phyloP scores from a whole-genome alignment of 2,888 invertebrate genomes.

The Acrocyrtus sp. region DNA sequence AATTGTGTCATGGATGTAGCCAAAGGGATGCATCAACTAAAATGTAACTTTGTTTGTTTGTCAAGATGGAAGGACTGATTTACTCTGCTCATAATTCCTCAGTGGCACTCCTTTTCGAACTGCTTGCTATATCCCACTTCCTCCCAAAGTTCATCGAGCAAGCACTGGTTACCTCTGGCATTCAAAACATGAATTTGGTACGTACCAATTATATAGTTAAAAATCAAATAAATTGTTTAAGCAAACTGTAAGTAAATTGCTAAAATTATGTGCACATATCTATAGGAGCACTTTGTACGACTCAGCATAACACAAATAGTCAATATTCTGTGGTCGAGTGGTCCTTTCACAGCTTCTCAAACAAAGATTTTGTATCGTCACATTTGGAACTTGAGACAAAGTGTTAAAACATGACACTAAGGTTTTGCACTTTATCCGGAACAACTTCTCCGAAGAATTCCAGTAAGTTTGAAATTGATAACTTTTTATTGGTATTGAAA shows the following conservation, averaged over 20 bases:
- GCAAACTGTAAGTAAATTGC: background rate
- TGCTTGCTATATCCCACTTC: conserved; percentile 58
- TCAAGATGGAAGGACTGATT: conserved; percentile 55
- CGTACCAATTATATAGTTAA: too few species aligned
- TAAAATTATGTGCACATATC: background rate
- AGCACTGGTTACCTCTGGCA: conserved; percentile 46
- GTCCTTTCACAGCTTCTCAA: conserved; percentile 50
- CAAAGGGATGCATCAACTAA: background rate
- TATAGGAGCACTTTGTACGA: conserved; percentile 56
- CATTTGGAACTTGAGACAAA: conserved; percentile 53
- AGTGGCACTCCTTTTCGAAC: conserved; percentile 59
- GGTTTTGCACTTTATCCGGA: conserved; percentile 53
- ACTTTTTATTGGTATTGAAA: background rate
- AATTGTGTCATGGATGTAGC: background rate
- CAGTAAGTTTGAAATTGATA: conserved; percentile 47
- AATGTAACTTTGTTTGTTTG: conserved; percentile 4
- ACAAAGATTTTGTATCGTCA: conserved; percentile 57
- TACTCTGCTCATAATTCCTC: conserved; percentile 57
- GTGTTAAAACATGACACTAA: conserved; percentile 44
- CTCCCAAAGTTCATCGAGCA: conserved; percentile 54
- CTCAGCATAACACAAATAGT: conserved; percentile 61
- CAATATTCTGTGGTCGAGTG: conserved; percentile 56
- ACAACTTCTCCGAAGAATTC: conserved; percentile 61
- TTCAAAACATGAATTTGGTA: conserved; percentile 54
- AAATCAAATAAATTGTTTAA: too few species aligned